These are phyloP conservation scores for Alligator sinensis DNA, from an alignment of 2,113 vertebrate species.

Conservation along the genomic window DNA sequence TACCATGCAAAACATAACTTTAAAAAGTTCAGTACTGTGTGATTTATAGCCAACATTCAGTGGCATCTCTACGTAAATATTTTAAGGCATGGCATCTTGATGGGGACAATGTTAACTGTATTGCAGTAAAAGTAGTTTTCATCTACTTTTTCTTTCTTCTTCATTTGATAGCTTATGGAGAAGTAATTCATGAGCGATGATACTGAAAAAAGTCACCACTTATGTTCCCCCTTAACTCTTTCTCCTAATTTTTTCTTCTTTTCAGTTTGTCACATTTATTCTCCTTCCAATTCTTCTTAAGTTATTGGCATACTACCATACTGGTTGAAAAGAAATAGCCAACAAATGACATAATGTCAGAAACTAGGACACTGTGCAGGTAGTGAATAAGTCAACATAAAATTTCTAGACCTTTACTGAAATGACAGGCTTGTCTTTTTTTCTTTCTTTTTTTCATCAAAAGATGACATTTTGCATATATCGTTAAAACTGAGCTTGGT, in stretches of 20 bases:
- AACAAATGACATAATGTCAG: not conserved
- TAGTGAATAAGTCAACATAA: not conserved
- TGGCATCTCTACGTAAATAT: not conserved
- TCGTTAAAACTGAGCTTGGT: not conserved
- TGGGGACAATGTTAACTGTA: not conserved
- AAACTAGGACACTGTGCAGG: not conserved
- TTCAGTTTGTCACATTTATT: not conserved
- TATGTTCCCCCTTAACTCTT: not conserved
- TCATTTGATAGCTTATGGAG: not conserved
- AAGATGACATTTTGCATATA: not conserved
- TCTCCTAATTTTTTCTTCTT: not conserved
- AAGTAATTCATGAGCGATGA: not conserved
- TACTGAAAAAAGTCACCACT: not conserved
- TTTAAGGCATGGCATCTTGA: not conserved
- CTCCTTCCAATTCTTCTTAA: not conserved
- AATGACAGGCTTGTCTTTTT: rapidly evolving
- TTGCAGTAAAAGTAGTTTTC: not conserved
- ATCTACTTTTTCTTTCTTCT: not conserved
- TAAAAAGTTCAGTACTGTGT: not conserved
- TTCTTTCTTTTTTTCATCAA: not conserved
- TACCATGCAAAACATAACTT: not conserved
- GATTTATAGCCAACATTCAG: not conserved
- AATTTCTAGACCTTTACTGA: not conserved
- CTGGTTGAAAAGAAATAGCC: not conserved
- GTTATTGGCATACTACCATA: not conserved